Conservation (phyloP, 2,888 invertebrate species). For the Cinara cedri region DNA sequence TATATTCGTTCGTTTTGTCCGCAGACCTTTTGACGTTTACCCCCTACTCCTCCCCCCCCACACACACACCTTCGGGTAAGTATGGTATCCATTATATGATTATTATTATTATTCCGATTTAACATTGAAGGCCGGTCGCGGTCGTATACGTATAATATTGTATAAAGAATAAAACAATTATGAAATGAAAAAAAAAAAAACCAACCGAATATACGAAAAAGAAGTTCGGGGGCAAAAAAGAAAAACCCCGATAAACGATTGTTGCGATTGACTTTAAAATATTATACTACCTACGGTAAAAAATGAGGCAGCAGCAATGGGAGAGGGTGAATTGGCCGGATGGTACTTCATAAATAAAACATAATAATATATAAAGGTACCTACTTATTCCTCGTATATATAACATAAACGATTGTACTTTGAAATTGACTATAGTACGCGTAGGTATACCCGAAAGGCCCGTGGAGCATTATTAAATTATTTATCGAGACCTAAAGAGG, state of each 20-base stretch:
- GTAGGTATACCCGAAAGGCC: too few species aligned
- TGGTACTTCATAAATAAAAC: slow-evolving; percentile 33
- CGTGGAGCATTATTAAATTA: too few species aligned
- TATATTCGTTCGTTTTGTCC: slow-evolving; percentile 38
- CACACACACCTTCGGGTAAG: not conserved
- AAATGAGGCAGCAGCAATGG: too few species aligned
- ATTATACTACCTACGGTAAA: not conserved
- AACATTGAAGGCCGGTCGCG: not conserved
- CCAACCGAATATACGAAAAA: too few species aligned
- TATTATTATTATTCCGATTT: slow-evolving; percentile 25
- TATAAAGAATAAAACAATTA: not conserved
- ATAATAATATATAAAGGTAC: not conserved
- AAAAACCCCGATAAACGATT: slow-evolving; percentile 9
- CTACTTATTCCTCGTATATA: too few species aligned
- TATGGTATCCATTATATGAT: not conserved
- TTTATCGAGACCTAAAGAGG: too few species aligned
- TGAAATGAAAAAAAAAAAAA: not conserved
- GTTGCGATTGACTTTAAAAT: slow-evolving; percentile 5
- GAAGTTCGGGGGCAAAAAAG: not conserved
- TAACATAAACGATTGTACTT: too few species aligned
- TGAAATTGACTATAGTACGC: too few species aligned
- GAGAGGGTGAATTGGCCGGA: not conserved
- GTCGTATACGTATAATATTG: not conserved
- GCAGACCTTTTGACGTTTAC: not conserved
- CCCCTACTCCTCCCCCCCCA: not conserved